Conservation (phyloP, 2,797 vertebrate genomes). For the Rhinogobio ventralis region DNA sequence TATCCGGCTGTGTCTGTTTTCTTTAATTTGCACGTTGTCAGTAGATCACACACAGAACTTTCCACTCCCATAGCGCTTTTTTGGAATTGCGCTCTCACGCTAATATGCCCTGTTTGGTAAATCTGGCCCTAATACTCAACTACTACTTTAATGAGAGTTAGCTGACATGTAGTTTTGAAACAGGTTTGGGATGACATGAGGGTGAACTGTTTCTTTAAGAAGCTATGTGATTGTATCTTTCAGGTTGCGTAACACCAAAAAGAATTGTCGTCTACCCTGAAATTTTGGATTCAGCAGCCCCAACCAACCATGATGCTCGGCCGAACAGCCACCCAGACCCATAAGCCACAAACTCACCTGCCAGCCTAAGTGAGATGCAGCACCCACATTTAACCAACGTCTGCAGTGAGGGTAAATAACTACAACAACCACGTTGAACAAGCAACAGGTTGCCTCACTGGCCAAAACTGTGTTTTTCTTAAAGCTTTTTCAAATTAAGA, state of each 20-base stretch:
- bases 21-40: too few species aligned
- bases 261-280: slow-evolving; percentile 21
- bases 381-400: slow-evolving; percentile 20
- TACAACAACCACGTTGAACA: slow-evolving; percentile 9
- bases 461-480: slow-evolving; percentile 53
- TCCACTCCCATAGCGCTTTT: too few species aligned
- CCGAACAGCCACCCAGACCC: slow-evolving; percentile 35
- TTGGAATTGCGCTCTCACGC: too few species aligned
- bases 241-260: slow-evolving; percentile 32
- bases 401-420: slow-evolving; percentile 22
- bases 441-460: slow-evolving; percentile 31
- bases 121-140: too few species aligned
- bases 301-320: background rate
- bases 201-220: background rate
- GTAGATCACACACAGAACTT: too few species aligned
- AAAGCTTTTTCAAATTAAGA: slow-evolving; percentile 53
- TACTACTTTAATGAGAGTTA: too few species aligned
- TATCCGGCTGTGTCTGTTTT: too few species aligned
- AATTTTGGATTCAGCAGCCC: slow-evolving; percentile 22
- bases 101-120: too few species aligned
- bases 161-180: too few species aligned
- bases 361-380: slow-evolving; percentile 40
- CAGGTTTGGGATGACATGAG: background rate
- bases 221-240: background rate
- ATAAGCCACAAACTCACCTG: slow-evolving; percentile 39